phyloP scores from a whole-genome alignment of 2,113 vertebrate species.

The Rhinichthys klamathensis region DNA sequence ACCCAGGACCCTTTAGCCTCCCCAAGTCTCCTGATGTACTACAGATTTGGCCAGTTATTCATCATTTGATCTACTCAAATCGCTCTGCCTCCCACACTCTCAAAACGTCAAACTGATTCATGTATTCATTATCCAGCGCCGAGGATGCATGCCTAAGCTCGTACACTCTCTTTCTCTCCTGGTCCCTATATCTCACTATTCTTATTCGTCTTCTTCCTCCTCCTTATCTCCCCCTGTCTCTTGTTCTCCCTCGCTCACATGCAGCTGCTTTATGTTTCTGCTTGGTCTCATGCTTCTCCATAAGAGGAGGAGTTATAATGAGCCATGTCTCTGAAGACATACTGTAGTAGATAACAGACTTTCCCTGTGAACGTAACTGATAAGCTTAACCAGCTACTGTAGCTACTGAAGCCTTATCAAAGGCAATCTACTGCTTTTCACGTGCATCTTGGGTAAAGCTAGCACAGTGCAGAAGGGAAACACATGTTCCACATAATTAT shows the following conservation, averaged over 20 bases:
- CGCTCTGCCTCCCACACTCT: constrained; percentile 45
- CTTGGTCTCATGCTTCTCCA: constrained; percentile 23
- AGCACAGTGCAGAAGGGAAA: constrained; percentile 1
- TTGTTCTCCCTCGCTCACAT: background rate
- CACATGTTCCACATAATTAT: constrained; percentile 21
- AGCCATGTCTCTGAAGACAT: constrained; percentile 10
- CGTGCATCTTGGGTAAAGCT: constrained; percentile 1
- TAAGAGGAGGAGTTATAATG: constrained; percentile 35
- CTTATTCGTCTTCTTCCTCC: constrained; percentile 30
- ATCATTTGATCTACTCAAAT: constrained; percentile 56
- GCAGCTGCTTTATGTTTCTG: constrained; percentile 24
- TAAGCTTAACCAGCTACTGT: constrained; percentile 12
- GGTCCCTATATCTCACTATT: constrained; percentile 40
- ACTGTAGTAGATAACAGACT: constrained; percentile 21
- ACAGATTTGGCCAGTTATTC: constrained; percentile 52
- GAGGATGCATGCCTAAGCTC: constrained; percentile 37
- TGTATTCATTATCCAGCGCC: constrained; percentile 44
- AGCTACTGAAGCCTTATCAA: background rate
- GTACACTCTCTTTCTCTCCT: constrained; percentile 33
- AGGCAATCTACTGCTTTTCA: constrained; percentile 28
- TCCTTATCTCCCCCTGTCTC: constrained; percentile 10
- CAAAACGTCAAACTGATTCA: constrained; percentile 49
- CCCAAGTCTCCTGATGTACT: constrained; percentile 47
- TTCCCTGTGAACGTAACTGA: background rate
- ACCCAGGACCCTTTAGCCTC: constrained; percentile 43